Evolutionary conservation across 1,140 invertebrate genomes (phyloP).

Genomic region (Asobara japonica): DNA sequence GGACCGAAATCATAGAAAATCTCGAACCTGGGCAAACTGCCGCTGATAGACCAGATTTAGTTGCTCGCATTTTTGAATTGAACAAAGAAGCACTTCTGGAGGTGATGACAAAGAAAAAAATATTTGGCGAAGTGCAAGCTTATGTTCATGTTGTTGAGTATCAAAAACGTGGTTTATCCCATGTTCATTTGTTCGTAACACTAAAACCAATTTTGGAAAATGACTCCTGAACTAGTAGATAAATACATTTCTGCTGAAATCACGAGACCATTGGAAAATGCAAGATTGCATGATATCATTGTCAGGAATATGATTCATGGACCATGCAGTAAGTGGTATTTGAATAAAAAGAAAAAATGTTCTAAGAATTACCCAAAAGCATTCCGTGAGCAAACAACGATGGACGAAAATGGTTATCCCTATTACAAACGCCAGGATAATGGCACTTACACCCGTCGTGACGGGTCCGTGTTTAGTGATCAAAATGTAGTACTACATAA

Average conservation of each 20-base stretch:
- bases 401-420: slow-evolving; percentile 35
- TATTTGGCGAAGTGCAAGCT: too few species aligned
- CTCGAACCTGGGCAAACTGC: too few species aligned
- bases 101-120: background rate
- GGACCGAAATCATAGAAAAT: too few species aligned
- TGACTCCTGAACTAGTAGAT: slow-evolving; percentile 44
- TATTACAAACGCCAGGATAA: slow-evolving; percentile 23
- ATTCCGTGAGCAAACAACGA: slow-evolving; percentile 43
- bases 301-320: slow-evolving; percentile 58
- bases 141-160: slow-evolving; percentile 47
- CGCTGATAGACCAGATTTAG: too few species aligned
- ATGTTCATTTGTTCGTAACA: slow-evolving; percentile 46
- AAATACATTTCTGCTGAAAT: slow-evolving; percentile 65
- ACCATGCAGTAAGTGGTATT: slow-evolving; percentile 48
- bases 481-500: slow-evolving; percentile 20
- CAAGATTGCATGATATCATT: slow-evolving; percentile 48
- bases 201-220: slow-evolving; percentile 24
- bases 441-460: background rate
- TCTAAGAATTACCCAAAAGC: too few species aligned
- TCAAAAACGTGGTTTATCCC: slow-evolving; percentile 25
- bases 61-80: slow-evolving; percentile 10
- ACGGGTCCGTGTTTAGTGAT: background rate
- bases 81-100: background rate
- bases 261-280: slow-evolving; percentile 59
- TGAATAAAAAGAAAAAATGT: slow-evolving; percentile 50